These are phyloP conservation scores for Pasiphila rectangulata DNA, from an alignment of 2,888 invertebrate species.

Conservation along the genomic window DNA sequence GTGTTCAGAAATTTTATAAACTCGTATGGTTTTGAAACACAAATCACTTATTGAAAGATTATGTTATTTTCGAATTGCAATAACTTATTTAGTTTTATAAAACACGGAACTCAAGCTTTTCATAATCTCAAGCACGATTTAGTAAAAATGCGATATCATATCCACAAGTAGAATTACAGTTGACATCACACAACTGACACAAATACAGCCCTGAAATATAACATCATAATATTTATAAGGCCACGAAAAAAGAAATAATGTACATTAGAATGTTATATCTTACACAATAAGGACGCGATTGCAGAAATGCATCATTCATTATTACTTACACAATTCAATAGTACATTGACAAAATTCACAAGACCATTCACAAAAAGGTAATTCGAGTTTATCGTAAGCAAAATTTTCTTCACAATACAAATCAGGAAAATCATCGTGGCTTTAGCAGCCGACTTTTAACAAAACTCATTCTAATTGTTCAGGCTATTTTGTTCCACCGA, in stretches of 20 bases:
- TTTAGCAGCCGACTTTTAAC: too few species aligned
- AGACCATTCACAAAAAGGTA: constrained; percentile 1
- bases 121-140: not conserved
- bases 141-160: constrained; percentile 3
- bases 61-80: too few species aligned
- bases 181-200: constrained; percentile 8
- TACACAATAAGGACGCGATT: constrained; percentile 27
- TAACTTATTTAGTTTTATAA: too few species aligned
- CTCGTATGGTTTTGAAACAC: too few species aligned
- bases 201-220: constrained; percentile 31
- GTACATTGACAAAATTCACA: constrained; percentile 7
- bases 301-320: constrained; percentile 25
- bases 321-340: constrained; percentile 16
- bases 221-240: constrained; percentile 45
- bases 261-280: constrained; percentile 27
- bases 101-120: not conserved
- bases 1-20: too few species aligned
- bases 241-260: constrained; percentile 43
- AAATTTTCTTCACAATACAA: constrained; percentile 6
- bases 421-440: not conserved
- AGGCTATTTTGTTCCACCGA: too few species aligned
- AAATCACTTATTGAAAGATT: too few species aligned
- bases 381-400: not conserved
- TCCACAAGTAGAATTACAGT: constrained; percentile 2
- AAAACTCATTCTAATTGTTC: too few species aligned